Evolutionary conservation across 2,888 invertebrate species (phyloP), one percentile per base, ranked within the genome.

Genomic region (Caenorhabditis japonica): DNA sequence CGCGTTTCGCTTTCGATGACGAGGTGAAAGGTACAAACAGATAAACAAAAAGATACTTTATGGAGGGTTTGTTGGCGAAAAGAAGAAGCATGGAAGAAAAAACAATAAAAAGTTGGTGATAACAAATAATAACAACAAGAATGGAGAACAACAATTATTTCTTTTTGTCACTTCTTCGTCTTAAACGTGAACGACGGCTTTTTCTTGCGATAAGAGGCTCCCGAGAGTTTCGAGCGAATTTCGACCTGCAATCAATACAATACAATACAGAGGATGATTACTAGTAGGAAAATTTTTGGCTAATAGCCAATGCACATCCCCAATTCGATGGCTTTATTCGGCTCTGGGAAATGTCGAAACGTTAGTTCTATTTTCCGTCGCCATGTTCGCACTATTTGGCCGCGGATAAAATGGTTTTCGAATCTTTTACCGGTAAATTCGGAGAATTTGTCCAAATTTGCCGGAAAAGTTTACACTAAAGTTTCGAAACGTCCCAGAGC

Each of bases 161-260:
- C 15, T 8, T n/a, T n/a, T n/a, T 17, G 13, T 60, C 51, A 64
- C 62, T 76, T 76, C 59, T 75, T 80, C 47, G 77, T 77, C 49
- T 76, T 77, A 55, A 79, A 76, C 3, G 66, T 73, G 61, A 79
- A 75, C 41, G 66, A 55, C 51, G 68, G 74, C 38, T 76, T 74
- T 53, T 73, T 73, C 52, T 79, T 79, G 17, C 71, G 69, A 47
- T 70, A 79, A 2, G 72, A 76, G 19, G 79, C 81, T 19, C 77
- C 79, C 12, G 76, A 77, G 25, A 79, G 64, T 36, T 80, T 76
- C n/a, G 81, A 79, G 5, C 78, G 75, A 12, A 80, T 60, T 43
- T 81, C 79, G 30, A 75, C 78, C 78, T 78, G 68, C 17, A 75
- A 70, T 46, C 2, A 0, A 19, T 21, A 46, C 1, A 21, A 19